A percentile compares a stretch with the other conserved stretches of the same genome.
Evolutionary conservation across 2,113 vertebrate species (phyloP).

Genomic region (Cebus imitator): DNA sequence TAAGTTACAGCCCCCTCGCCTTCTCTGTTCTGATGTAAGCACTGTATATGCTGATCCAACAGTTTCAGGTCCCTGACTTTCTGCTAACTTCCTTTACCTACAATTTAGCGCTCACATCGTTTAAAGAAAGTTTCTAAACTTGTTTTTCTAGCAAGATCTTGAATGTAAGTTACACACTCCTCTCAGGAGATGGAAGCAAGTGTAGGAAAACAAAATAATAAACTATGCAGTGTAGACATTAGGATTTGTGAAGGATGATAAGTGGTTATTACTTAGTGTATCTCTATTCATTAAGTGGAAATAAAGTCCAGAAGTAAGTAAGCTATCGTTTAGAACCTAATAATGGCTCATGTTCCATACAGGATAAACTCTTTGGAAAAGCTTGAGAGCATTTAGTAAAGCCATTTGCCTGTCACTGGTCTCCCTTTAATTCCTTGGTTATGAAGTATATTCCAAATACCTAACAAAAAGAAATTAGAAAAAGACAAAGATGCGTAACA

Average conservation of each 20-base stretch:
- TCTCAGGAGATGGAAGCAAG: not conserved
- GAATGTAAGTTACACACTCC: not conserved
- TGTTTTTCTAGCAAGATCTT: not conserved
- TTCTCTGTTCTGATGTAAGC: not conserved
- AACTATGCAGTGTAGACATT: not conserved
- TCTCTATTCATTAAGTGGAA: conserved; percentile 38
- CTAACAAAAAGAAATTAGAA: conserved; percentile 43
- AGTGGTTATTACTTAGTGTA: not conserved
- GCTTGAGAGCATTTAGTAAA: conserved; percentile 38
- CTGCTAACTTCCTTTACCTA: not conserved
- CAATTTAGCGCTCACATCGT: not conserved
- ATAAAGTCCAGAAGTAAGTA: conserved; percentile 46
- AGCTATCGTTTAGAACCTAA: conserved; percentile 31
- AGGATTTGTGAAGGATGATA: not conserved
- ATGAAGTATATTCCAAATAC: conserved; percentile 19
- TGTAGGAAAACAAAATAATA: not conserved
- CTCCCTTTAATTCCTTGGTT: conserved; percentile 40
- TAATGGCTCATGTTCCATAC: not conserved
- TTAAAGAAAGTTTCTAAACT: not conserved
- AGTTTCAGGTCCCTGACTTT: not conserved
- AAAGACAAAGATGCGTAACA: not conserved
- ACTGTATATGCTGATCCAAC: not conserved
- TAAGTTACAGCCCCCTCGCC: not conserved
- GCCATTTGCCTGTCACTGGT: conserved; percentile 54
- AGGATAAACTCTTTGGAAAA: conserved; percentile 31